Evolutionary conservation across 2,888 invertebrate species (phyloP).

Genomic region (Parelbella ahira): DNA sequence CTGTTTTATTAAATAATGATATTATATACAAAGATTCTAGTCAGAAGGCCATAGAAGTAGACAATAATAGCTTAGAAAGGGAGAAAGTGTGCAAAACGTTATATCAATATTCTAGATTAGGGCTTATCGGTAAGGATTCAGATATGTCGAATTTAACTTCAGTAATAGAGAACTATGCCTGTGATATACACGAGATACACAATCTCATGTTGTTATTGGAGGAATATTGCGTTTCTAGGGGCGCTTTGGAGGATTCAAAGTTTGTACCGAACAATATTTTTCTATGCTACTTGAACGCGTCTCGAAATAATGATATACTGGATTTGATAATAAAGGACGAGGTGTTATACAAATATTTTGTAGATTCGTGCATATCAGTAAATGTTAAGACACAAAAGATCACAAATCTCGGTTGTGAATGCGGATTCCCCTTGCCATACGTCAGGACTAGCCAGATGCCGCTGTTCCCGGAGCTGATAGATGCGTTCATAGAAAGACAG

Average conservation of each 20-base stretch:
- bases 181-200: constrained; percentile 71
- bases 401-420: constrained; percentile 75
- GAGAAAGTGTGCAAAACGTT: constrained; percentile 58
- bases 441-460: constrained; percentile 59
- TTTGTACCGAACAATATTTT: constrained; percentile 65
- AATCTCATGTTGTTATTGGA: constrained; percentile 61
- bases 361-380: constrained; percentile 79
- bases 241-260: constrained; percentile 59
- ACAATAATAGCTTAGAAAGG: constrained; percentile 51
- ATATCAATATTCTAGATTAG: constrained; percentile 71
- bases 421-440: constrained; percentile 81
- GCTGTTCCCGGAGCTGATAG: constrained; percentile 78
- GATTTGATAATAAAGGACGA: constrained; percentile 60
- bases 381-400: constrained; percentile 66
- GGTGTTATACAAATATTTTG: constrained; percentile 72
- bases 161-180: constrained; percentile 60
- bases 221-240: constrained; percentile 63
- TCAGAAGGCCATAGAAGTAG: constrained; percentile 63
- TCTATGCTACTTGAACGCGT: constrained; percentile 58
- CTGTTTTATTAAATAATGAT: constrained; percentile 46
- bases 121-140: constrained; percentile 59
- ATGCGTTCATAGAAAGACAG: constrained; percentile 76
- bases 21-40: constrained; percentile 72
- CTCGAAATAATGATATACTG: constrained; percentile 47
- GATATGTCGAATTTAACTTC: constrained; percentile 66